Percentiles rank a stretch among this genome's conserved stretches.
Evolutionary conservation across 2,888 invertebrate species (phyloP).

Genomic region (Prosapia bicincta): DNA sequence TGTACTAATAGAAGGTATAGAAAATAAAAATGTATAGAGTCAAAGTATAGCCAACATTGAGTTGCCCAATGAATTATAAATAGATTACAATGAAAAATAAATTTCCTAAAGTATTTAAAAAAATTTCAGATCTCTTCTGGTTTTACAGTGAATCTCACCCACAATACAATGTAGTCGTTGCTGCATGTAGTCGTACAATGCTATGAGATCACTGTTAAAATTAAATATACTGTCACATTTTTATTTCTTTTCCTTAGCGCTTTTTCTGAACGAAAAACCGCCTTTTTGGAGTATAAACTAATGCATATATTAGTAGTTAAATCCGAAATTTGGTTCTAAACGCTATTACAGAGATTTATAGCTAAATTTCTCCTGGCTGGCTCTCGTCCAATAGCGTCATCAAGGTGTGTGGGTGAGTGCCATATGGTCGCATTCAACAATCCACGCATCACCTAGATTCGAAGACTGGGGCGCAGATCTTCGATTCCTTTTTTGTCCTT

Average conservation of each 20-base stretch:
- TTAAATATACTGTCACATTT: background rate
- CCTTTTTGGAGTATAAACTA: background rate
- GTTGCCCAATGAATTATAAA: too few species aligned
- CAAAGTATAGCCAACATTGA: too few species aligned
- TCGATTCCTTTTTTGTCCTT: background rate
- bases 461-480: background rate
- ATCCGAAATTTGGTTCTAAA: background rate
- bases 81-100: too few species aligned
- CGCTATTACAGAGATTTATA: background rate
- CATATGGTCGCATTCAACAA: background rate
- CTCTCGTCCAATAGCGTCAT: background rate
- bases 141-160: too few species aligned
- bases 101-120: too few species aligned
- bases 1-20: too few species aligned
- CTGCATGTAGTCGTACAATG: too few species aligned
- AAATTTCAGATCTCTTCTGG: too few species aligned
- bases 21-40: too few species aligned
- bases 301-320: background rate
- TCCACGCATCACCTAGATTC: background rate
- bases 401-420: background rate
- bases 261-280: too few species aligned
- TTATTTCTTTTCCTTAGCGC: too few species aligned
- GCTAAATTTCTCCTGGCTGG: background rate
- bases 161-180: too few species aligned
- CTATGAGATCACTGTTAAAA: background rate